Conservation (phyloP, 2,888 invertebrate genomes). For the Microdon myrmicae region DNA sequence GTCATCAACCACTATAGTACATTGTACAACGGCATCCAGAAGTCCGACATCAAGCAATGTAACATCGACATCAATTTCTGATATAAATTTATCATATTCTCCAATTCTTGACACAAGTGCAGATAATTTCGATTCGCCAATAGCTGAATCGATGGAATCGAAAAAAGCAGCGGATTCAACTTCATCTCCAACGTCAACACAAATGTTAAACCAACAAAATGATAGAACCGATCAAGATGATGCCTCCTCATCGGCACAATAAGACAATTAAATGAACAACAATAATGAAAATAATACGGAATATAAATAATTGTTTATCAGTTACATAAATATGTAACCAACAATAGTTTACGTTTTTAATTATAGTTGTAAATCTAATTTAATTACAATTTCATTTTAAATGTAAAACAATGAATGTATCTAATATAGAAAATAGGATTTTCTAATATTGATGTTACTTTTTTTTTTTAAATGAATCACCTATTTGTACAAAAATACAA, state of each 20-base stretch:
- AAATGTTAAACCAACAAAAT: conserved; percentile 31
- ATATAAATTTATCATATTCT: conserved; percentile 33
- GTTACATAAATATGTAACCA: conserved; percentile 11
- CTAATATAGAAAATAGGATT: conserved; percentile 27
- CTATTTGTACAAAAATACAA: conserved; percentile 49
- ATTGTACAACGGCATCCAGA: conserved; percentile 2
- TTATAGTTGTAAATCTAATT: conserved; percentile 17
- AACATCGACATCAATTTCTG: conserved; percentile 13
- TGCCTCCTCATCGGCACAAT: conserved; percentile 33
- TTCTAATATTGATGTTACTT: conserved; percentile 22
- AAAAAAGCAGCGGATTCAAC: conserved; percentile 16
- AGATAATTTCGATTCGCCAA: conserved; percentile 45
- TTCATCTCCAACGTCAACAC: neutral
- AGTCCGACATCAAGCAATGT: conserved; percentile 9
- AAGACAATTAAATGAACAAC: conserved; percentile 36
- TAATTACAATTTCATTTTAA: conserved; percentile 15
- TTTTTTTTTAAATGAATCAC: conserved; percentile 25
- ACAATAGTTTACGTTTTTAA: too few relatives aligned
- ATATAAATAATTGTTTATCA: conserved; percentile 15
- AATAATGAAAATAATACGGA: conserved; percentile 1
- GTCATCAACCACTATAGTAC: neutral
- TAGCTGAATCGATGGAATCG: conserved; percentile 35
- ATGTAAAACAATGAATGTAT: conserved; percentile 7
- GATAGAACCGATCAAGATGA: conserved; percentile 27
- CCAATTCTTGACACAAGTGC: conserved; percentile 45